phyloP scores from a whole-genome alignment of 2,797 vertebrate species.

The Artibeus jamaicensis region DNA sequence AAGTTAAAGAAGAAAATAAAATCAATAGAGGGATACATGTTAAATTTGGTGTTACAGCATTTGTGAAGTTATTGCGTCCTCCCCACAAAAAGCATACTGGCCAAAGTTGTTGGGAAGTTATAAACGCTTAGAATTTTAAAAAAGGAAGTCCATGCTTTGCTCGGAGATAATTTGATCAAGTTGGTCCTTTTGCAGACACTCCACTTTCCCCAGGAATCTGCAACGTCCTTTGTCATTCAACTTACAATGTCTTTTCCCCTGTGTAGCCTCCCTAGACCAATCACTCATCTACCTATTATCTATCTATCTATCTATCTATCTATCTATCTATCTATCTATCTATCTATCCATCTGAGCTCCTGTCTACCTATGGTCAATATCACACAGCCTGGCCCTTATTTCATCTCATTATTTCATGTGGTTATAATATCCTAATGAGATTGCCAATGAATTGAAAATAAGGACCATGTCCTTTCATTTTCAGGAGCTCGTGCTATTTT shows the following conservation, averaged over 20 bases:
- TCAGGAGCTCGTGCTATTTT: background rate
- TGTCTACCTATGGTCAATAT: background rate
- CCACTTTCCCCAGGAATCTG: background rate
- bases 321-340: background rate
- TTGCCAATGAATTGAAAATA: background rate
- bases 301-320: background rate
- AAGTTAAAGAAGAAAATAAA: conserved; percentile 49
- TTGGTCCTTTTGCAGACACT: background rate
- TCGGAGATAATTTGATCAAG: background rate
- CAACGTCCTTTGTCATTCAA: background rate
- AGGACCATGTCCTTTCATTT: background rate
- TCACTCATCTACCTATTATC: too few relatives aligned
- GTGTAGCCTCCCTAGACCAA: background rate
- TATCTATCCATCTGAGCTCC: background rate
- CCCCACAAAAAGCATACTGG: background rate
- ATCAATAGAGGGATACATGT: background rate
- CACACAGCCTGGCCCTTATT: background rate
- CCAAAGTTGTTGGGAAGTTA: background rate
- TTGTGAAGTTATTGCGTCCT: background rate
- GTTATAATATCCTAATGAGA: background rate
- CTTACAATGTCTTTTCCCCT: background rate
- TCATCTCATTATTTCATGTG: background rate
- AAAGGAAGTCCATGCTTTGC: background rate
- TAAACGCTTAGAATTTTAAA: background rate
- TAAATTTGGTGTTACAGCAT: background rate